A percentile compares a stretch with the other conserved stretches of the same genome.
These are phyloP conservation scores for Phylloscopus trochilus DNA, from an alignment of 2,113 vertebrate species.

Conservation along the genomic window DNA sequence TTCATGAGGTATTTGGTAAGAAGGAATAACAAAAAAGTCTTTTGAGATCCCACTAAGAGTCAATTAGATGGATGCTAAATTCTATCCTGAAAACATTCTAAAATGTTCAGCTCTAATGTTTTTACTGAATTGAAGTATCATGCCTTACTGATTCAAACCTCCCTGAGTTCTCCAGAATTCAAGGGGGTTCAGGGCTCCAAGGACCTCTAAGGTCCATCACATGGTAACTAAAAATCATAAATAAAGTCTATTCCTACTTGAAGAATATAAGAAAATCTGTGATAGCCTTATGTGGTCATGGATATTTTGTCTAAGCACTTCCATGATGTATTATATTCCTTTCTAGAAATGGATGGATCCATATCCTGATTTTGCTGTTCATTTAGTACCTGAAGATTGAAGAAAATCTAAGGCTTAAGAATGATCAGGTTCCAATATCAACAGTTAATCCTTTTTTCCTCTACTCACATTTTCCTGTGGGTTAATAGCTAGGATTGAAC, in stretches of 20 bases:
- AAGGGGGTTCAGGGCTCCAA: not conserved
- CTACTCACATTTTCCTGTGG: not conserved
- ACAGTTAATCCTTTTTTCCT: not conserved
- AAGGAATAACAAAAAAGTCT: not conserved
- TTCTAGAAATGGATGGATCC: not conserved
- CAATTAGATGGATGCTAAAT: not conserved
- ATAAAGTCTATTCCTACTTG: not conserved
- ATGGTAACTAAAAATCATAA: not conserved
- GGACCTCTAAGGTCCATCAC: rapidly evolving
- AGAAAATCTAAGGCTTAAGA: not conserved
- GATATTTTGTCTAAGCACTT: not conserved
- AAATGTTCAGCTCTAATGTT: not conserved
- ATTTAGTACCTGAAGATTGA: not conserved
- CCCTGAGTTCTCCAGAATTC: not conserved
- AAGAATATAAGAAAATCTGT: not conserved
- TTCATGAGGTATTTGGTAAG: not conserved
- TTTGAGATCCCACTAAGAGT: not conserved
- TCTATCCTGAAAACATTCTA: not conserved
- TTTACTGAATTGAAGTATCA: not conserved
- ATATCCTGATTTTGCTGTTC: not conserved
- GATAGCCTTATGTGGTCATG: not conserved
- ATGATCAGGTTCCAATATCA: not conserved
- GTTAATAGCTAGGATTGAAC: not conserved
- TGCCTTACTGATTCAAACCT: not conserved
- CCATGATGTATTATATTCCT: not conserved